A percentile compares a stretch with the other conserved stretches of the same genome.
These are phyloP conservation scores for Esox niger DNA, from an alignment of 2,113 vertebrate genomes.

Conservation along the genomic window DNA sequence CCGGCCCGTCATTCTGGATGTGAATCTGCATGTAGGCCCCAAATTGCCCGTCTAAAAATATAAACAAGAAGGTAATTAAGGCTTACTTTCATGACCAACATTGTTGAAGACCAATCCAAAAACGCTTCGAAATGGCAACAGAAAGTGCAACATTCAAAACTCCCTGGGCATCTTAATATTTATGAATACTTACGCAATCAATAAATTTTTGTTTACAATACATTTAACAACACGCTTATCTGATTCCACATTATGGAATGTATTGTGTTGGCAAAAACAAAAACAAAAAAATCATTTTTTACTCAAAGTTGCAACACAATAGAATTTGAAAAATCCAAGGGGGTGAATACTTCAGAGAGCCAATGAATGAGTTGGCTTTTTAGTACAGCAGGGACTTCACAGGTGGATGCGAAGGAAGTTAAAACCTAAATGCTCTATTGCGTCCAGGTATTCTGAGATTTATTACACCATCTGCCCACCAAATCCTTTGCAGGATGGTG, in stretches of 20 bases:
- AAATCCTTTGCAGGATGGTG: slow-evolving; percentile 26
- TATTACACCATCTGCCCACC: slow-evolving; percentile 59
- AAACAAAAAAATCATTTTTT: too few relatives aligned
- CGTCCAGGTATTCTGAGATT: slow-evolving; percentile 44
- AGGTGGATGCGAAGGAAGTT: slow-evolving; percentile 22
- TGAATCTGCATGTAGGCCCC: slow-evolving; percentile 93
- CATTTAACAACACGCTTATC: too few relatives aligned
- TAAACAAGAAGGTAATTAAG: not conserved
- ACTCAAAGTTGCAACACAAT: not conserved
- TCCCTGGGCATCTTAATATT: not conserved
- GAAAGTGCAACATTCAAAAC: not conserved
- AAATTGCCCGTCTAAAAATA: slow-evolving; percentile 86
- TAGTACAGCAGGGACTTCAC: slow-evolving; percentile 30
- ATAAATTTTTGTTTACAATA: too few relatives aligned
- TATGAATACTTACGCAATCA: too few relatives aligned
- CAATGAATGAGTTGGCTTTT: slow-evolving; percentile 5
- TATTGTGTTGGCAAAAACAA: too few relatives aligned
- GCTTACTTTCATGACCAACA: not conserved
- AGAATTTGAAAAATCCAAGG: too few relatives aligned
- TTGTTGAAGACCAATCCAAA: too few relatives aligned
- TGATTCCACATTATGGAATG: too few relatives aligned
- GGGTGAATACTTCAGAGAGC: too few relatives aligned
- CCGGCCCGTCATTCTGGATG: slow-evolving; percentile 95
- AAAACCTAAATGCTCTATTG: slow-evolving; percentile 46
- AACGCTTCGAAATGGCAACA: not conserved